These are phyloP conservation scores for Adineta ricciae DNA, from an alignment of 2,888 invertebrate species.

Conservation along the genomic window DNA sequence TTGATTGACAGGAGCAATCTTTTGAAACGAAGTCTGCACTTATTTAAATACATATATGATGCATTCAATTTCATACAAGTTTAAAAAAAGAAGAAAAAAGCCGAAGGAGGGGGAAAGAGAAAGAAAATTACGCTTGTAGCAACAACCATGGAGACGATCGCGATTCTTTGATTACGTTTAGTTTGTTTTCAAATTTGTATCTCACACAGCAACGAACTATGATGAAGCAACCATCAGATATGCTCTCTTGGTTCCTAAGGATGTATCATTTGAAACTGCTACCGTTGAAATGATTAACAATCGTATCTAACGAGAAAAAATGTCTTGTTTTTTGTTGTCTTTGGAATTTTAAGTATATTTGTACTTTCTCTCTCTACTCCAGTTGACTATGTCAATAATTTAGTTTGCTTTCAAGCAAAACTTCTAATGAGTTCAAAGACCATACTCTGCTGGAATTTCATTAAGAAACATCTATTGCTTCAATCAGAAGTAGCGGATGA, in stretches of 20 bases:
- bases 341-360: background rate
- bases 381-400: background rate
- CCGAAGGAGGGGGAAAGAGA: background rate
- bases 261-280: too few relatives aligned
- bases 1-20: background rate
- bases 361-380: background rate
- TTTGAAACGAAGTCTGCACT: background rate
- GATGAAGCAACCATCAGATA: too few relatives aligned
- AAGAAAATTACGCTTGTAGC: background rate
- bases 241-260: too few relatives aligned
- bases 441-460: too few relatives aligned
- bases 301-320: background rate
- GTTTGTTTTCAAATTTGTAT: too few relatives aligned
- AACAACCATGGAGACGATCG: background rate
- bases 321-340: background rate
- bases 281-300: too few relatives aligned
- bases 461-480: too few relatives aligned
- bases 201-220: too few relatives aligned
- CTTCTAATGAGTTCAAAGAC: background rate
- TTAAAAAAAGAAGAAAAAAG: background rate
- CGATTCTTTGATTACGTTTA: background rate
- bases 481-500: too few relatives aligned
- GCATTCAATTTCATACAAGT: background rate
- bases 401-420: background rate
- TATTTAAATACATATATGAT: background rate